Conservation (phyloP, 2,888 invertebrate species). For the Lordiphosa fenestrarum region DNA sequence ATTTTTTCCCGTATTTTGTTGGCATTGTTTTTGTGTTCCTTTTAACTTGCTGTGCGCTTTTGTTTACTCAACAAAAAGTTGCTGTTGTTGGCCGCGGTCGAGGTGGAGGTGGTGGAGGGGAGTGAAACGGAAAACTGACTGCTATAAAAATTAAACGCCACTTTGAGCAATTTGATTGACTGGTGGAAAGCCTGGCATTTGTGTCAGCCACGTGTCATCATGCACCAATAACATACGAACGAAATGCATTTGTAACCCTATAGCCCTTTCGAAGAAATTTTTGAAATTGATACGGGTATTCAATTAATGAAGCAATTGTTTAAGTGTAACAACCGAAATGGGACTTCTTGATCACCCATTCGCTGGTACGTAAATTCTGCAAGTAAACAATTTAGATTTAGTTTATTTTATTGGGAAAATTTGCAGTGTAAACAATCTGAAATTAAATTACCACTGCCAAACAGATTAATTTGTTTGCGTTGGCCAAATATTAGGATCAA, state of each 20-base stretch:
- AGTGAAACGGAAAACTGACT: conserved; percentile 32
- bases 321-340: too few relatives aligned
- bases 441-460: too few relatives aligned
- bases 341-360: too few relatives aligned
- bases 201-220: conserved; percentile 46
- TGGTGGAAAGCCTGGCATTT: conserved; percentile 42
- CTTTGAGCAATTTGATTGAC: conserved; percentile 58
- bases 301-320: too few relatives aligned
- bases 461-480: too few relatives aligned
- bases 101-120: not conserved
- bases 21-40: conserved; percentile 13
- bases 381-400: too few relatives aligned
- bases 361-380: too few relatives aligned
- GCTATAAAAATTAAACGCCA: conserved; percentile 62
- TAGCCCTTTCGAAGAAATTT: not conserved
- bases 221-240: conserved; percentile 8
- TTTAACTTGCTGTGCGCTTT: conserved; percentile 6
- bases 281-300: not conserved
- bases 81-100: too few relatives aligned
- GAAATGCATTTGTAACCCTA: conserved; percentile 5
- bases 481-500: too few relatives aligned
- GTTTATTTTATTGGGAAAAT: too few relatives aligned
- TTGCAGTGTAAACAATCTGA: too few relatives aligned
- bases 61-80: conserved; percentile 1
- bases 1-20: conserved; percentile 32